Percentiles rank a stretch among this genome's conserved stretches.
phyloP scores from a whole-genome alignment of 2,888 invertebrate genomes.

The Brachylomia viminalis region DNA sequence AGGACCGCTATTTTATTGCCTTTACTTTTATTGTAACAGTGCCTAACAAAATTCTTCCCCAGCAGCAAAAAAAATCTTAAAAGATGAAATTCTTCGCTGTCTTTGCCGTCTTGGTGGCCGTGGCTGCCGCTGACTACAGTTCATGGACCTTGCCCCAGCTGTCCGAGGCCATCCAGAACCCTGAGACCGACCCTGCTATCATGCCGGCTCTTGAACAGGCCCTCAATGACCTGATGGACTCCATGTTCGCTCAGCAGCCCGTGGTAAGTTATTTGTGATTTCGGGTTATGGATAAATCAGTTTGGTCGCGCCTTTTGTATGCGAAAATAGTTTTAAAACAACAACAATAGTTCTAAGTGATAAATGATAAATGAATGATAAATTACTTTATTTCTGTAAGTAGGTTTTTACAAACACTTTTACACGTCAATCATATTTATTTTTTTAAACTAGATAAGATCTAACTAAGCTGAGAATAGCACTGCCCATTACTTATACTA shows the following conservation, averaged over 20 bases:
- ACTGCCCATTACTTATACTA: background rate
- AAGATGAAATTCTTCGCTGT: slow-evolving; percentile 82
- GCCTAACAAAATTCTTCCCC: background rate
- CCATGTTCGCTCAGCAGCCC: slow-evolving; percentile 71
- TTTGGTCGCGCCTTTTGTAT: background rate
- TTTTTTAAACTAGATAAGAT: no score
- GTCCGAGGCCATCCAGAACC: slow-evolving; percentile 74
- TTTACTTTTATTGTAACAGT: background rate
- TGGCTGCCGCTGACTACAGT: slow-evolving; percentile 67
- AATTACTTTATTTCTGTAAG: no score
- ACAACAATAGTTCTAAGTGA: background rate
- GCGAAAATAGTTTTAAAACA: background rate
- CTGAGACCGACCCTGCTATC: slow-evolving; percentile 70
- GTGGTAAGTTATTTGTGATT: slow-evolving; percentile 66
- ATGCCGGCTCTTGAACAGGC: slow-evolving; percentile 75
- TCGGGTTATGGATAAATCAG: background rate
- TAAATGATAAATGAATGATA: no score
- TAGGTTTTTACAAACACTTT: no score
- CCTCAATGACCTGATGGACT: slow-evolving; percentile 74
- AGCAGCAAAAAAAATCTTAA: slow-evolving; percentile 60
- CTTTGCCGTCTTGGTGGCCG: slow-evolving; percentile 76
- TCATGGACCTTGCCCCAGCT: slow-evolving; percentile 75
- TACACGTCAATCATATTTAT: no score
- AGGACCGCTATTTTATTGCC: background rate
- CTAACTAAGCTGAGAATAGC: background rate